phyloP scores from a whole-genome alignment of 2,797 vertebrate genomes.

The Philypnodon macrostomus region DNA sequence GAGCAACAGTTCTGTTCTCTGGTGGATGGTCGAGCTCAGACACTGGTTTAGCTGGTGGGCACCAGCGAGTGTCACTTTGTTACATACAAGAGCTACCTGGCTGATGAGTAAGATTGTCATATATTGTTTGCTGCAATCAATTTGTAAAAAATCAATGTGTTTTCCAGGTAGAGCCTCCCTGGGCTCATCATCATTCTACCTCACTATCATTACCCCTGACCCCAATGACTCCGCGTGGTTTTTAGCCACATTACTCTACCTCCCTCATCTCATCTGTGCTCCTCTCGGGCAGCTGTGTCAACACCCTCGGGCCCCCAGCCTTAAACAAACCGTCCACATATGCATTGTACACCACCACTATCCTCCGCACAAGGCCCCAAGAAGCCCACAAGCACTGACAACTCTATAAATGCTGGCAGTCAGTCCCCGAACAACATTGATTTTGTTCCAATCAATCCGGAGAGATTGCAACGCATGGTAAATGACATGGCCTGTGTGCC shows the following conservation, averaged over 20 bases:
- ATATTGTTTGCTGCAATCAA: background rate
- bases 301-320: constrained; percentile 68
- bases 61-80: too few species aligned
- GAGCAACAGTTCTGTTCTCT: too few species aligned
- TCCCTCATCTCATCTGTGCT: constrained; percentile 44
- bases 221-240: constrained; percentile 40
- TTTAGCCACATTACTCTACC: constrained; percentile 53
- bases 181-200: constrained; percentile 37
- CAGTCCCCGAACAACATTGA: constrained; percentile 66
- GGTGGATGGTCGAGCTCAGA: too few species aligned
- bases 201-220: constrained; percentile 45
- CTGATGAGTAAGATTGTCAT: too few species aligned
- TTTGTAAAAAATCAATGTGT: constrained; percentile 32
- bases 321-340: constrained; percentile 72
- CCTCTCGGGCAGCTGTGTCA: constrained; percentile 79
- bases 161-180: constrained; percentile 37
- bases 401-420: constrained; percentile 62
- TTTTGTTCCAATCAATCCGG: constrained; percentile 68
- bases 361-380: constrained; percentile 32
- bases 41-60: too few species aligned
- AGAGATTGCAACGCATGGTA: constrained; percentile 59
- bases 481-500: constrained; percentile 48
- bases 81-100: too few species aligned
- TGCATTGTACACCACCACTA: constrained; percentile 58
- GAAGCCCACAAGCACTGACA: constrained; percentile 53